phyloP scores from a whole-genome alignment of 92 coral and sea anemone genomes.

The Galaxea fascicularis region DNA sequence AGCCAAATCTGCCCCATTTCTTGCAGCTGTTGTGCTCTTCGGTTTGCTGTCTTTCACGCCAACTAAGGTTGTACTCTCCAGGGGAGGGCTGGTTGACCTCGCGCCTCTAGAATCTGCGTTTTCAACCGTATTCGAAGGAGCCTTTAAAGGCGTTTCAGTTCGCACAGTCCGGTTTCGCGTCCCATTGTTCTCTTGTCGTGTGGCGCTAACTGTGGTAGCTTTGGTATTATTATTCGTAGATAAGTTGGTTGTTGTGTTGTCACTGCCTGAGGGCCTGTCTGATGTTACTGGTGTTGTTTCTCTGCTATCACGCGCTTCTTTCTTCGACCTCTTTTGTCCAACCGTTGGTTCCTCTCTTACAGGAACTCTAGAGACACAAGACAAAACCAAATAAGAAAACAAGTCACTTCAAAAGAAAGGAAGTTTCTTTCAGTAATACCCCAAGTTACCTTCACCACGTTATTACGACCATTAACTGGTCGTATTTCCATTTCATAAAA shows the following conservation, averaged over 20 bases:
- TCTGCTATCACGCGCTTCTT: conserved; percentile 64
- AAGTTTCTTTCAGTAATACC: background rate
- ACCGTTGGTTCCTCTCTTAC: conserved; percentile 64
- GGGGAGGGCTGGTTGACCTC: conserved; percentile 10
- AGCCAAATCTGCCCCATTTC: background rate
- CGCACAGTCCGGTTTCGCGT: conserved; percentile 38
- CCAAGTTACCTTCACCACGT: no score
- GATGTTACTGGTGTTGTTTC: conserved; percentile 56
- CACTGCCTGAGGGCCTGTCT: conserved; percentile 39
- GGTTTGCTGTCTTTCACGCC: conserved; percentile 53
- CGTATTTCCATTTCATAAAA: no score
- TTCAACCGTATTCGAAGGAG: conserved; percentile 1
- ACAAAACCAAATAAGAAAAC: background rate
- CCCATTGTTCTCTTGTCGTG: conserved; percentile 49
- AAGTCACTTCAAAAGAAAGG: background rate
- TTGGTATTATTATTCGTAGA: conserved; percentile 70
- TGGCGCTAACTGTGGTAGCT: conserved; percentile 29
- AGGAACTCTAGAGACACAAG: conserved; percentile 46
- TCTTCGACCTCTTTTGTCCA: conserved; percentile 63
- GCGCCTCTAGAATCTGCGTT: conserved; percentile 8
- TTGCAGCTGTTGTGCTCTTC: conserved; percentile 52
- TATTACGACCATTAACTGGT: no score
- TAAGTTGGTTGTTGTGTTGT: conserved; percentile 21
- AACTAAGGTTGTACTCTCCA: conserved; percentile 52
- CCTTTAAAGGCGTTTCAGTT: conserved; percentile 11